These are phyloP conservation scores for Ctenopoma kingsleyae DNA, from an alignment of 2,797 vertebrate species.

Conservation along the genomic window DNA sequence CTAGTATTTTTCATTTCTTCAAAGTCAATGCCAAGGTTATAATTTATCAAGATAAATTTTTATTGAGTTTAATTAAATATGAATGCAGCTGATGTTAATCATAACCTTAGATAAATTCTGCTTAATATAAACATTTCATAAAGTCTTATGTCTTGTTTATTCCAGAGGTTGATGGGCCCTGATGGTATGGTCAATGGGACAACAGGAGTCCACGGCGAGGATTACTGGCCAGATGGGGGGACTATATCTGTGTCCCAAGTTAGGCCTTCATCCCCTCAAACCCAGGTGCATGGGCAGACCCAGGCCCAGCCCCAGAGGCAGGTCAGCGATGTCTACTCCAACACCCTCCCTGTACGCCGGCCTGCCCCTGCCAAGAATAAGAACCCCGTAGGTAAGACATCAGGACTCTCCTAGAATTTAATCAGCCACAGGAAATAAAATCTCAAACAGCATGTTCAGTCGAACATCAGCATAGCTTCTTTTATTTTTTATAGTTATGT, in stretches of 20 bases:
- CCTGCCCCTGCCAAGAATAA: constrained; percentile 94
- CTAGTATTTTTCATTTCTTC: constrained; percentile 8
- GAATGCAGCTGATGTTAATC: background rate
- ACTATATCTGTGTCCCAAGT: constrained; percentile 85
- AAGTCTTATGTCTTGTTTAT: constrained; percentile 10
- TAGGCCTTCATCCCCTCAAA: constrained; percentile 86
- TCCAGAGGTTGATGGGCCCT: constrained; percentile 94
- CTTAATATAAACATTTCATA: background rate
- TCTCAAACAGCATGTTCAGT: background rate
- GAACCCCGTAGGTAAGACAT: constrained; percentile 83
- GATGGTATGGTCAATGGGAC: constrained; percentile 94
- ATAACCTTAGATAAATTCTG: background rate
- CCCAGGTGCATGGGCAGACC: constrained; percentile 80
- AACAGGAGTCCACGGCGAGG: constrained; percentile 88
- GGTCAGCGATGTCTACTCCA: constrained; percentile 97
- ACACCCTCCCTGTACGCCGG: constrained; percentile 97
- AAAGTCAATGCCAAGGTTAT: background rate
- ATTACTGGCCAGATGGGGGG: constrained; percentile 93
- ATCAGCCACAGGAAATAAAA: background rate
- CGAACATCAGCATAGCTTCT: background rate
- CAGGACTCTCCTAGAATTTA: background rate
- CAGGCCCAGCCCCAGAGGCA: constrained; percentile 91
- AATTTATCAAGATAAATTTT: background rate
- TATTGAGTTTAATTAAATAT: background rate
- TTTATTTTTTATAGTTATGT: background rate